Percentiles rank a stretch among this genome's conserved stretches.
These are phyloP conservation scores for Scaptodrosophila lebanonensis DNA, from an alignment of 1,140 invertebrate genomes.

Conservation along the genomic window DNA sequence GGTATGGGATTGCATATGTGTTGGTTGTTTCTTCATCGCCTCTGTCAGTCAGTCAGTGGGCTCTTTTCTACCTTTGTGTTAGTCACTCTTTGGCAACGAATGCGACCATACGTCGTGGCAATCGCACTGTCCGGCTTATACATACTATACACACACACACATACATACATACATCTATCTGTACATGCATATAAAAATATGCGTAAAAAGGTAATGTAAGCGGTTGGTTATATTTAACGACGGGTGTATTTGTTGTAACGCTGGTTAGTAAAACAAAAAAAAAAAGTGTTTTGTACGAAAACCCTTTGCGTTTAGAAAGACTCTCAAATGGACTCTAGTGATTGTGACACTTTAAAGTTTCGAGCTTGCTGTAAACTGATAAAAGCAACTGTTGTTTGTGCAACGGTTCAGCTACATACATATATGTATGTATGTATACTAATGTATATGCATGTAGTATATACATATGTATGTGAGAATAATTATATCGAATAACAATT, in stretches of 20 bases:
- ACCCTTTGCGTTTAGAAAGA: no score
- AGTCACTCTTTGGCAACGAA: conserved; percentile 67
- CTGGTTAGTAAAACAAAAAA: no score
- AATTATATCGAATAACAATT: no score
- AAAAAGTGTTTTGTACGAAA: no score
- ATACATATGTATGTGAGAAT: no score
- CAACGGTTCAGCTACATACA: background rate
- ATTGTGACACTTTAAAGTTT: no score
- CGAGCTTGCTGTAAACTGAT: no score
- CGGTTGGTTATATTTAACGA: background rate
- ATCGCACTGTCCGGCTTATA: conserved; percentile 45
- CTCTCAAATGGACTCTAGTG: no score
- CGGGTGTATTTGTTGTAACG: no score
- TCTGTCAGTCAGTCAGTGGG: conserved; percentile 7
- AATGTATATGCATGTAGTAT: background rate
- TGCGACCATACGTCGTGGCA: conserved; percentile 56
- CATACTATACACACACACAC: conserved; percentile 44
- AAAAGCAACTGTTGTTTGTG: no score
- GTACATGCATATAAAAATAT: conserved; percentile 27
- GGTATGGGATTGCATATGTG: no score
- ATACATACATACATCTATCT: no score
- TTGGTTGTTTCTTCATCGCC: conserved; percentile 42
- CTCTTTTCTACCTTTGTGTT: conserved; percentile 36
- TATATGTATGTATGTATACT: background rate
- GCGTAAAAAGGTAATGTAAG: conserved; percentile 25